Base-by-base conservation (phyloP, 2,888 invertebrate species). In the Heteromurus nitidus region DNA sequence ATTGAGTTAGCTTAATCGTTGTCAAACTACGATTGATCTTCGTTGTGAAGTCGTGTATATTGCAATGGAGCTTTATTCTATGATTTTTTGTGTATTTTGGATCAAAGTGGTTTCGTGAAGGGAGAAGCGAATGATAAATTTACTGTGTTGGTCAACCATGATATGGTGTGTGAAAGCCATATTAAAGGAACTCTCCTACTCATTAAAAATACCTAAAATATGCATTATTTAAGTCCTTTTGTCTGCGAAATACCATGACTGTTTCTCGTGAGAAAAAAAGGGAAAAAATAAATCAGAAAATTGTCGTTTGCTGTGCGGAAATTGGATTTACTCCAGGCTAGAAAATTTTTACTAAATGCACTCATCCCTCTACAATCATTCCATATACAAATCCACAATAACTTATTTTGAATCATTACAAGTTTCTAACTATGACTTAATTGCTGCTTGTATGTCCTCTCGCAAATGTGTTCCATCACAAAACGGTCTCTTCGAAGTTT, bases 391-490 rank as follows among this genome's bases (percentile, higher is more conserved):
- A 47, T 11, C 47, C 47, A 47, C n/a, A 11, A 47, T 16, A 47
- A 16, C 11, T 47, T 5, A 47, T 13, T n/a, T 11, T 47, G 13
- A 9, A 47, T 47, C n/a, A 47, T 5, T 47, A 47, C n/a, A n/a
- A 47, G 3, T 47, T 47, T 5, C n/a, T 47, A 47, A 62, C 62
- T 77, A 85, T 0, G 80, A 76, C 26, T 64, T 83, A 9, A 86
- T 50, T 24, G 86, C 86, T 18, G 80, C 82, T 77, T 94, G 93
- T 68, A 95, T 92, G 53, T 93, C 92, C 82, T 92, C 91, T 70
- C 91, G 91, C 88, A 95, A 94, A 89, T 99, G 99, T 11, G 96
- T 93, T 11, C 98, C 98, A 91, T 99, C 99, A 90, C 99, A 99
- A 89, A 98, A 98, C 0, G 99, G 99, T 85, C 96, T 91, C 86